Evolutionary conservation across 2,797 vertebrate species (phyloP).

Genomic region (Sebastes trivittatus): DNA sequence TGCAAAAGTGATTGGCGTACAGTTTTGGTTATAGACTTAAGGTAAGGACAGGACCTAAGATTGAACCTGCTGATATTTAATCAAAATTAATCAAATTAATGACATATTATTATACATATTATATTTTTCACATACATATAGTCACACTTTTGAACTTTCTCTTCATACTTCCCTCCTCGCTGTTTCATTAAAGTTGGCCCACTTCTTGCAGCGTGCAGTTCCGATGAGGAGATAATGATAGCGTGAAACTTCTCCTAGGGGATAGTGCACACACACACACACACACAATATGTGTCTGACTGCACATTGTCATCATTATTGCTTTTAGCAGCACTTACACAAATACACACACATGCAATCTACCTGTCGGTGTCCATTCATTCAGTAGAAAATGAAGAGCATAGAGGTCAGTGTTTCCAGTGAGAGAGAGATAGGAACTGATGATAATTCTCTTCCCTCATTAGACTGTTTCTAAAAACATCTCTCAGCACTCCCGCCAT

Average conservation of each 20-base stretch:
- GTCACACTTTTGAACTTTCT: not conserved
- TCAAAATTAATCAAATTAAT: not conserved
- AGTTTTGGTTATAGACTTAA: not conserved
- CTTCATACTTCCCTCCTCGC: not conserved
- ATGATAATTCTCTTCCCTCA: not conserved
- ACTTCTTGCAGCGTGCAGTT: constrained; percentile 37
- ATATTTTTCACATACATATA: not conserved
- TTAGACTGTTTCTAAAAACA: constrained; percentile 19
- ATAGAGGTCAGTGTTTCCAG: constrained; percentile 1
- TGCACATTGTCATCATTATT: constrained; percentile 16
- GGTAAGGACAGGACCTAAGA: not conserved
- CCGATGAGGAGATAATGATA: constrained; percentile 36
- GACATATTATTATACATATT: not conserved
- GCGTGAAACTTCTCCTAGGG: not conserved
- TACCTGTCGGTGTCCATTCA: constrained; percentile 20
- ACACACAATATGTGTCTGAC: not conserved
- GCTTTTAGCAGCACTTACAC: constrained; percentile 4
- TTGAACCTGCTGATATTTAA: not conserved
- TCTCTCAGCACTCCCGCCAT: not conserved
- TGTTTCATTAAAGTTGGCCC: constrained; percentile 32
- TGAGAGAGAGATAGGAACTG: not conserved
- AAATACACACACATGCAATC: constrained; percentile 27
- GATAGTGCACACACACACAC: constrained; percentile 9
- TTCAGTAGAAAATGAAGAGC: constrained; percentile 18
- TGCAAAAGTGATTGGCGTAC: not conserved